These are phyloP conservation scores for Nemopilema nomurai DNA, from an alignment of 30 jellyfish, hydroid and myxozoan genomes.

Conservation along the genomic window DNA sequence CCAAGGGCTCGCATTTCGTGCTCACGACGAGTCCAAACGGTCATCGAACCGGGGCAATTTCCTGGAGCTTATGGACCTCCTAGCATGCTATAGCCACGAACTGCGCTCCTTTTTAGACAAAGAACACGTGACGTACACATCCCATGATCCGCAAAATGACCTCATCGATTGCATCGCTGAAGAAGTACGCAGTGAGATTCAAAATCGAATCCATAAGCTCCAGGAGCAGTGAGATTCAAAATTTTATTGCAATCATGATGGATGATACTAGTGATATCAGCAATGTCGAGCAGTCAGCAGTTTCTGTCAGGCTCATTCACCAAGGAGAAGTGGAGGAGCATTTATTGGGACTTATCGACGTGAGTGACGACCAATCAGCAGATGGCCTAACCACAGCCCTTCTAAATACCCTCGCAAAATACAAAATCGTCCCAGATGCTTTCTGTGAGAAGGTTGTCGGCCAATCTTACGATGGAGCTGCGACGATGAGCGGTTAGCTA, in stretches of 20 bases:
- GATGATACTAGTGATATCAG: constrained; percentile 50
- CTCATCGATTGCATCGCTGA: constrained; percentile 38
- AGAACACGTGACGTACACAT: constrained; percentile 57
- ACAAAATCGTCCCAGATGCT: constrained; percentile 29
- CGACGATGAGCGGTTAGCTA: constrained; percentile 55
- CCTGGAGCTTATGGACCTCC: constrained; percentile 55
- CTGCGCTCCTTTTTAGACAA: constrained; percentile 52
- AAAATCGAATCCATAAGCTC: constrained; percentile 24
- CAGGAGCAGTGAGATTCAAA: too few species aligned
- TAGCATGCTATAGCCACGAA: constrained; percentile 61
- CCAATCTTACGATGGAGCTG: constrained; percentile 61
- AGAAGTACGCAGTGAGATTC: constrained; percentile 53
- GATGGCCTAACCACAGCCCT: constrained; percentile 49
- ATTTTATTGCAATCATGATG: constrained; percentile 35
- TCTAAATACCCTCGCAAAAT: constrained; percentile 24
- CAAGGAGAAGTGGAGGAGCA: constrained; percentile 39
- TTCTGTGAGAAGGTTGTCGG: constrained; percentile 47
- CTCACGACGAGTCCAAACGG: constrained; percentile 36
- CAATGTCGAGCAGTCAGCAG: constrained; percentile 56
- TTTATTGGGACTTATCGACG: constrained; percentile 50
- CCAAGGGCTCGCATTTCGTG: constrained; percentile 57
- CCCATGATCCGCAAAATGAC: too few species aligned
- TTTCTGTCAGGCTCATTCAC: constrained; percentile 50
- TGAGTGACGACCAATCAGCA: constrained; percentile 53
- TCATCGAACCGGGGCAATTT: constrained; percentile 51